These are phyloP conservation scores for Phalanger gymnotis DNA, from an alignment of 2,797 vertebrate genomes.

Conservation along the genomic window DNA sequence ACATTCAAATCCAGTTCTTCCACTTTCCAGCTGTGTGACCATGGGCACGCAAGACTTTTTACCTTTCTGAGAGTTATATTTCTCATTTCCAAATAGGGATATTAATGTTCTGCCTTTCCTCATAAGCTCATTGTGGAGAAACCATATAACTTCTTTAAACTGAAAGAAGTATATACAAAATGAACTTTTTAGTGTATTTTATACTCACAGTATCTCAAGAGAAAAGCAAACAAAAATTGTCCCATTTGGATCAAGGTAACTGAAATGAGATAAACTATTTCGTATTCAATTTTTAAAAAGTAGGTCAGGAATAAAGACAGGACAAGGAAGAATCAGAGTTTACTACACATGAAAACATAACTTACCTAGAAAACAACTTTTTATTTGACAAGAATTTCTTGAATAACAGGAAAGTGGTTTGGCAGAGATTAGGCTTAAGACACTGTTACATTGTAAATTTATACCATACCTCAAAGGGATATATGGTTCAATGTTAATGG, in stretches of 20 bases:
- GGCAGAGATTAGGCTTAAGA: neutral
- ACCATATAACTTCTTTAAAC: neutral
- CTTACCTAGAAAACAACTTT: neutral
- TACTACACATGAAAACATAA: neutral
- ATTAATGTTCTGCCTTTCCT: neutral
- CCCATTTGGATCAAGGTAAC: neutral
- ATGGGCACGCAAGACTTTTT: neutral
- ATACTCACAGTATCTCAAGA: neutral
- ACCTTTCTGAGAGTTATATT: neutral
- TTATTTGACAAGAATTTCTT: neutral
- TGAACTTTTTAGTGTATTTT: neutral
- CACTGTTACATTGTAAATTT: neutral
- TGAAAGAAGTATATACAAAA: neutral
- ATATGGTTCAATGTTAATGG: neutral
- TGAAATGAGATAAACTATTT: neutral
- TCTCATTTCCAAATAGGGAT: neutral
- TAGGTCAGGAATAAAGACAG: neutral
- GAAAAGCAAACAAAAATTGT: neutral
- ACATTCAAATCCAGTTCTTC: neutral
- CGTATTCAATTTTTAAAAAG: neutral
- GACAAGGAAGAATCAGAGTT: neutral
- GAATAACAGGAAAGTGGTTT: neutral
- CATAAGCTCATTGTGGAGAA: neutral
- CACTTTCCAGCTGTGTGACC: neutral
- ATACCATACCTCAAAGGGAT: neutral